Evolutionary conservation across 2,888 invertebrate genomes (phyloP).

Genomic region (Noctuana brunneofusca): DNA sequence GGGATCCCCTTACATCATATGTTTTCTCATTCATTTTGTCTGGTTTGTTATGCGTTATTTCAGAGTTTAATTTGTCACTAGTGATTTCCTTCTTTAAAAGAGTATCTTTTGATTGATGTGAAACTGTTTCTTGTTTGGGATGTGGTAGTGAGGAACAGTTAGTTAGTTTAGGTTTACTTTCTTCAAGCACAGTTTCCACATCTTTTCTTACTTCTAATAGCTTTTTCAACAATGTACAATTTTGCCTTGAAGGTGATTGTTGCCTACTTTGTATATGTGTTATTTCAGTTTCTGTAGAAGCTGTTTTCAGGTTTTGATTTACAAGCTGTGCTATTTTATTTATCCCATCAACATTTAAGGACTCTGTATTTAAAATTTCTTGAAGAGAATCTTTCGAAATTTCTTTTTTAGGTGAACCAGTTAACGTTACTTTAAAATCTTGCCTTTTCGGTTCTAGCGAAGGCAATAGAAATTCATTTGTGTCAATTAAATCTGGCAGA

Average conservation of each 20-base stretch:
- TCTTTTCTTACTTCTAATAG: slow-evolving; percentile 69
- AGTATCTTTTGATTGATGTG: slow-evolving; percentile 40
- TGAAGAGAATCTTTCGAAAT: neutral
- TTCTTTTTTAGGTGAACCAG: slow-evolving; percentile 10
- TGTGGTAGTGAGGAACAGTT: slow-evolving; percentile 36
- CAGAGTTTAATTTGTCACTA: slow-evolving; percentile 39
- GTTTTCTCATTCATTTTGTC: slow-evolving; percentile 48
- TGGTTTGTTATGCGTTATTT: slow-evolving; percentile 44
- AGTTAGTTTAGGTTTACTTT: slow-evolving; percentile 36
- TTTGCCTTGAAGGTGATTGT: slow-evolving; percentile 55
- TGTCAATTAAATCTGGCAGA: neutral
- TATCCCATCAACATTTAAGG: slow-evolving; percentile 18
- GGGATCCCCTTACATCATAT: slow-evolving; percentile 40
- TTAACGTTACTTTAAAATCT: slow-evolving; percentile 6
- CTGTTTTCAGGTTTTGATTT: slow-evolving; percentile 36
- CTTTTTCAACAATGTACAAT: slow-evolving; percentile 73
- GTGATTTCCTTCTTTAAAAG: slow-evolving; percentile 44
- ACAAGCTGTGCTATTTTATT: slow-evolving; percentile 37
- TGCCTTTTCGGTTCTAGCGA: slow-evolving; percentile 17
- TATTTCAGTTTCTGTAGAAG: slow-evolving; percentile 41
- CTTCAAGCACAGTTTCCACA: slow-evolving; percentile 28
- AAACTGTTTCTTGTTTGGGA: slow-evolving; percentile 33
- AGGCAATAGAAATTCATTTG: neutral
- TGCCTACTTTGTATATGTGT: slow-evolving; percentile 41
- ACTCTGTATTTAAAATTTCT: neutral